These are phyloP conservation scores for Osmoderma eremita DNA, from an alignment of 2,888 invertebrate species.

Conservation along the genomic window DNA sequence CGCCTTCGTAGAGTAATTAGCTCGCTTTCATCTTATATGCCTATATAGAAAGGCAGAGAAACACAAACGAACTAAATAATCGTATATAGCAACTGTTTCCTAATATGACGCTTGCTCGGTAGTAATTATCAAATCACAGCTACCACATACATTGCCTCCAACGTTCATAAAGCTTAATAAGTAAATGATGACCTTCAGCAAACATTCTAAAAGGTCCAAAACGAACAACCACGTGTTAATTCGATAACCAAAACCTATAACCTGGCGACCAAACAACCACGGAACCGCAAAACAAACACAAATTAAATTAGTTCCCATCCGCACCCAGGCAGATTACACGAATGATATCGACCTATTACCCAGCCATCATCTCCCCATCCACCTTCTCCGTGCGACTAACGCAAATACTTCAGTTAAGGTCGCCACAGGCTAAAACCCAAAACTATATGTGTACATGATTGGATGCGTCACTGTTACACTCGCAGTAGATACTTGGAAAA, in stretches of 20 bases:
- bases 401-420: slow-evolving; percentile 1
- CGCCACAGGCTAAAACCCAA: background rate
- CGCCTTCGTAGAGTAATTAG: too few species aligned
- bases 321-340: slow-evolving; percentile 18
- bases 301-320: slow-evolving; percentile 27
- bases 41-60: too few species aligned
- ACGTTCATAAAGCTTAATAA: slow-evolving; percentile 31
- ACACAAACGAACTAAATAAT: too few species aligned
- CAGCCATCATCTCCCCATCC: background rate
- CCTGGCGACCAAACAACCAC: slow-evolving; percentile 29
- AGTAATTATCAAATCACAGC: background rate
- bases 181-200: slow-evolving; percentile 23
- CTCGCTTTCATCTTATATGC: too few species aligned
- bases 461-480: too few species aligned
- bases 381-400: background rate
- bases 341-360: slow-evolving; percentile 34
- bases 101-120: too few species aligned
- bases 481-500: background rate
- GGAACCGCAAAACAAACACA: slow-evolving; percentile 33
- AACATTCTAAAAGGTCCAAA: slow-evolving; percentile 27
- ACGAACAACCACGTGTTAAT: slow-evolving; percentile 19
- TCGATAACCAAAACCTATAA: slow-evolving; percentile 17
- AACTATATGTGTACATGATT: background rate
- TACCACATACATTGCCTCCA: background rate
- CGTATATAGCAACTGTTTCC: too few species aligned